Conservation (phyloP, 2,797 vertebrate species). For the Anguilla marmorata region DNA sequence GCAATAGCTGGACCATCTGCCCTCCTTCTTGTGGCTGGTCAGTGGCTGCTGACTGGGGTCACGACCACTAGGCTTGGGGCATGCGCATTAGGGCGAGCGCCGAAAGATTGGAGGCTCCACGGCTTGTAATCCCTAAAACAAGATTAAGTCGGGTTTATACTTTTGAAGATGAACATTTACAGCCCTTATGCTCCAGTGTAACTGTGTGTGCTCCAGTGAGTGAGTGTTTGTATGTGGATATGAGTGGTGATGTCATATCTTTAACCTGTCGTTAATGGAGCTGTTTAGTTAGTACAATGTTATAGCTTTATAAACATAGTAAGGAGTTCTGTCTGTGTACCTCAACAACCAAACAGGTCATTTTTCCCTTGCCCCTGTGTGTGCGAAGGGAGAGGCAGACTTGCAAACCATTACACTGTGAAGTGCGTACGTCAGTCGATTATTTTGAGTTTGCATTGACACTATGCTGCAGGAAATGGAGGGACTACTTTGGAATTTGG, state of each 20-base stretch:
- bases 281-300: too few relatives aligned
- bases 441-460: background rate
- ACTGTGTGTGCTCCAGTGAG: background rate
- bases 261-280: too few relatives aligned
- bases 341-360: too few relatives aligned
- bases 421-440: background rate
- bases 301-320: too few relatives aligned
- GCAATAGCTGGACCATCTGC: slow-evolving; percentile 38
- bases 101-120: slow-evolving; percentile 34
- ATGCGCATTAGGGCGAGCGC: slow-evolving; percentile 26
- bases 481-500: background rate
- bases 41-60: slow-evolving; percentile 11
- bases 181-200: slow-evolving; percentile 19
- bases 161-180: slow-evolving; percentile 35
- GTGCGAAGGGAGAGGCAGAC: too few relatives aligned
- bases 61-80: slow-evolving; percentile 19
- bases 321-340: too few relatives aligned
- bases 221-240: slow-evolving; percentile 17
- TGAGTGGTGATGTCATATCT: background rate
- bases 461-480: background rate
- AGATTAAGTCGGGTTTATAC: slow-evolving; percentile 32
- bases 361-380: too few relatives aligned
- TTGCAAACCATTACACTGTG: background rate
- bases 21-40: slow-evolving; percentile 21
- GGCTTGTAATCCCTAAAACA: slow-evolving; percentile 39